Evolutionary conservation across 2,888 invertebrate species (phyloP).

Genomic region (Pimpla rufipes): DNA sequence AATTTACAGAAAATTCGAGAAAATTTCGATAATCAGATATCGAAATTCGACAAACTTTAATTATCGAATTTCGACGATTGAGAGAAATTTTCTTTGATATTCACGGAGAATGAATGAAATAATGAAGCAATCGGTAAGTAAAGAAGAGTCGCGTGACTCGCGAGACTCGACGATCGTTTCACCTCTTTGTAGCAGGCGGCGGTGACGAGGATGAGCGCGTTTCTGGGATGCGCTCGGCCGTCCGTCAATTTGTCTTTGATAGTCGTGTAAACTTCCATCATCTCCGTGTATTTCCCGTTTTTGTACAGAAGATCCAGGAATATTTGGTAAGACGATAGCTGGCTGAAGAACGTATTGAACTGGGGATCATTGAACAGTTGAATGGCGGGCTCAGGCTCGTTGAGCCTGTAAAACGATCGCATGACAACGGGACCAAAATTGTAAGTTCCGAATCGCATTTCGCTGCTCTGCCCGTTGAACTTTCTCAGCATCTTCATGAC

Average conservation of each 20-base stretch:
- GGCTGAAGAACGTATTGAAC: slow-evolving; percentile 90
- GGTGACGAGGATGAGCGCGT: slow-evolving; percentile 88
- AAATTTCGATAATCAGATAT: background rate
- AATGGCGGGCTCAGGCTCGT: slow-evolving; percentile 90
- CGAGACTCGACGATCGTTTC: too few species aligned
- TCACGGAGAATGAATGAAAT: too few species aligned
- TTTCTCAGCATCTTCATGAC: slow-evolving; percentile 90
- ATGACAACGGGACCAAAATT: slow-evolving; percentile 94
- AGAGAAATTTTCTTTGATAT: too few species aligned
- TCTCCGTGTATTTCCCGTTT: slow-evolving; percentile 89
- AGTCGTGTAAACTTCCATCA: slow-evolving; percentile 88
- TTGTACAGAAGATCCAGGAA: slow-evolving; percentile 91
- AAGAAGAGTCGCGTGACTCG: too few species aligned
- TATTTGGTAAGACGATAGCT: slow-evolving; percentile 89
- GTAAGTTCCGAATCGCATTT: slow-evolving; percentile 92
- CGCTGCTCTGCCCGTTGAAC: slow-evolving; percentile 90
- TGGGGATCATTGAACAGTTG: slow-evolving; percentile 88
- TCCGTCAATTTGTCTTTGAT: slow-evolving; percentile 88
- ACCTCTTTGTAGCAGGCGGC: slow-evolving; percentile 93
- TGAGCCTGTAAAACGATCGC: slow-evolving; percentile 91
- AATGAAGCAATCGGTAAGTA: too few species aligned
- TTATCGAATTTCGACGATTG: background rate
- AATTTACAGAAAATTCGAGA: background rate
- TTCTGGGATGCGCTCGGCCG: slow-evolving; percentile 89
- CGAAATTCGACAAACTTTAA: background rate